Base-by-base conservation (phyloP, 2,888 invertebrate genomes). In the Zootermopsis nevadensis region DNA sequence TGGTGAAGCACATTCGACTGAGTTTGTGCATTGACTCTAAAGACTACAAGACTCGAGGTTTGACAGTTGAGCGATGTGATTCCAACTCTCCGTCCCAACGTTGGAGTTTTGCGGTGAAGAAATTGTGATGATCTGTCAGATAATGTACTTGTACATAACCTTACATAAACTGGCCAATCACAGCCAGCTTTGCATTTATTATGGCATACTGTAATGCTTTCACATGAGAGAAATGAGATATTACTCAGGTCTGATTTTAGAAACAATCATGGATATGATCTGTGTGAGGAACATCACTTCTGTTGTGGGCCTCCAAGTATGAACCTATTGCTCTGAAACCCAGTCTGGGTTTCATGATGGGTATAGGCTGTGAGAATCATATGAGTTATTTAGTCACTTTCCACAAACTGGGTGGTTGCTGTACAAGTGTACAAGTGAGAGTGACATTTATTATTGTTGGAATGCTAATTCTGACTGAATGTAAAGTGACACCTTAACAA, bases 11-110 rank as follows among this genome's bases (percentile, higher is more conserved):
- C 88, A 91, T 92, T 1, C 93, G 93, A 86, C 92, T 95, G 84
- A 94, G 95, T 85, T 93, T 96, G 31, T 98, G 97, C 88, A 91
- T 97, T 74, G 95, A 97, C 89, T 93, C 95, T 77, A 88, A 91
- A 87, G 91, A 91, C 88, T 89, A 91, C 86, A 90, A 91, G 85
- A 89, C 91, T 72, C 89, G 91, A 85, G 93, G 94, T 19, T 91
- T 95, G 76, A 93, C 94, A 42, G 94, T 93, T 15, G 94, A 94
- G 88, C 91, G 93, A 86, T 95, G 95, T 89, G 94, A 94, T 87
- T 92, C 92, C 53, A 91, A 91, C 76, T 89, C 92, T 77, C 91
- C 92, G 81, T 92, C 93, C 82, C 95, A 95, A 88, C 91, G 92
- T 87, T 95, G 95, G 95, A 91, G 90, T 86, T 91, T 93, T 85